Evolutionary conservation across 2,888 invertebrate species (phyloP).

Genomic region (Anthophora plumipes): DNA sequence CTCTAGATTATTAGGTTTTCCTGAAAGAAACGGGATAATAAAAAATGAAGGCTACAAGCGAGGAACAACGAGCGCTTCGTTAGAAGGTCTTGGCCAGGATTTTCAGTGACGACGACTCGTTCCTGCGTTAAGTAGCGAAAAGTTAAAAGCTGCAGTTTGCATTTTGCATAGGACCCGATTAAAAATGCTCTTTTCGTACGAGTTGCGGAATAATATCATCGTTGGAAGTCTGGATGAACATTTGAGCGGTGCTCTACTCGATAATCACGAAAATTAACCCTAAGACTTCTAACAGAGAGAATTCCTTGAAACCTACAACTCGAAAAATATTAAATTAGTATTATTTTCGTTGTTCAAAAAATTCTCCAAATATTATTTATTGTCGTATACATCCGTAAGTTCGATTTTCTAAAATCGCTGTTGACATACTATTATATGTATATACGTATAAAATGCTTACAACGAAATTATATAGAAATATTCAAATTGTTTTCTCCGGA

Average conservation of each 20-base stretch:
- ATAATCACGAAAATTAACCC: neutral
- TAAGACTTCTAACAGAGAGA: no score
- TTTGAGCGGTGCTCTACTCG: neutral
- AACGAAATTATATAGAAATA: no score
- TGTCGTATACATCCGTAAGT: no score
- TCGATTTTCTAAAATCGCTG: no score
- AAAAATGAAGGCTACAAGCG: conserved; percentile 12
- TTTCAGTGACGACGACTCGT: conserved; percentile 8
- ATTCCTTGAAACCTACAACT: no score
- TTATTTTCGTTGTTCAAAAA: no score
- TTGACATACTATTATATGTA: no score
- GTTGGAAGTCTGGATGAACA: conserved; percentile 54
- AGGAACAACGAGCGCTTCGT: neutral
- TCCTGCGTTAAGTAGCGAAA: conserved; percentile 27
- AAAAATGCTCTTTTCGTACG: conserved; percentile 44
- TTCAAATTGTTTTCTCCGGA: no score
- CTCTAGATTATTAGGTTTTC: neutral
- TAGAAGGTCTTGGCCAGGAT: neutral
- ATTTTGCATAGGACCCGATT: conserved; percentile 46
- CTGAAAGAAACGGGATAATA: neutral
- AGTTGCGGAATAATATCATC: conserved; percentile 65
- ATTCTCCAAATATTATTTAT: no score
- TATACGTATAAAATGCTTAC: no score
- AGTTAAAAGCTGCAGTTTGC: conserved; percentile 37
- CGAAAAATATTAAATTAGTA: no score